Evolutionary conservation across 2,797 vertebrate species (phyloP).

Genomic region (Luscinia megarhynchos): DNA sequence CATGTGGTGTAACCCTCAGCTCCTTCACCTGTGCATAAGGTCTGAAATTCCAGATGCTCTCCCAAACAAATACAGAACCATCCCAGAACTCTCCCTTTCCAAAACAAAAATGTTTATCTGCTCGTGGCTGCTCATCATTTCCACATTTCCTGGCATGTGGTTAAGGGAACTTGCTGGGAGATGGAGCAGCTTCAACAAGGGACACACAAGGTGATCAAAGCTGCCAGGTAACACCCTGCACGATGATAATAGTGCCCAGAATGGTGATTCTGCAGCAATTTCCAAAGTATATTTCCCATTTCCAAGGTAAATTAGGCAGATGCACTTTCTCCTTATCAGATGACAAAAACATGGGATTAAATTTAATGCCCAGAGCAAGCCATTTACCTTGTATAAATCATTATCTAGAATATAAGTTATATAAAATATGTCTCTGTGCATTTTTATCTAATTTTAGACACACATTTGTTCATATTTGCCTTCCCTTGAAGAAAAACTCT

Average conservation of each 20-base stretch:
- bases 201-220: neutral
- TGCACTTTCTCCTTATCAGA: neutral
- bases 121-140: rapidly evolving
- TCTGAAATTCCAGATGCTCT: neutral
- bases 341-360: neutral
- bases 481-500: neutral
- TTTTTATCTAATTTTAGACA: neutral
- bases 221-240: neutral
- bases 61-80: neutral
- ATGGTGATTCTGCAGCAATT: neutral
- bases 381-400: neutral
- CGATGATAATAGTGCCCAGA: neutral
- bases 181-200: neutral
- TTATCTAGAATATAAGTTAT: neutral
- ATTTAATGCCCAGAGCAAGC: neutral
- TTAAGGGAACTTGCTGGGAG: neutral
- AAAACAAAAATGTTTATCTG: neutral
- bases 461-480: neutral
- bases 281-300: neutral
- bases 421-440: neutral
- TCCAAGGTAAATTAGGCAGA: neutral
- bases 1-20: rapidly evolving
- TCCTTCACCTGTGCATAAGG: neutral
- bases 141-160: neutral
- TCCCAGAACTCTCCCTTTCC: neutral